Evolutionary conservation across 2,797 vertebrate species (phyloP).

Genomic region (Bradypodion pumilum): DNA sequence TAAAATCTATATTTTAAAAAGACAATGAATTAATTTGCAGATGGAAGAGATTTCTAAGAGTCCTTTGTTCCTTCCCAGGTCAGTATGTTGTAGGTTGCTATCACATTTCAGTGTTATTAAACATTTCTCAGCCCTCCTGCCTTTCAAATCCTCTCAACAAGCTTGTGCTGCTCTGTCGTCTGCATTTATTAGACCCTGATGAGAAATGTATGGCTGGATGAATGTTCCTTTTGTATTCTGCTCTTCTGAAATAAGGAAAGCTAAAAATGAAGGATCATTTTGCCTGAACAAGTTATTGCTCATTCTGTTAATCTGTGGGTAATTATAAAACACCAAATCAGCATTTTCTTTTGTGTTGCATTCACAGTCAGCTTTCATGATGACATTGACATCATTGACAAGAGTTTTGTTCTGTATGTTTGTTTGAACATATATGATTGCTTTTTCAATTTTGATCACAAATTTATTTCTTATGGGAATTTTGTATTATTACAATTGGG

Average conservation of each 20-base stretch:
- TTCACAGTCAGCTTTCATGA: rapidly evolving
- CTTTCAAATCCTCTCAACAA: conserved; percentile 70
- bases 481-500: too few species aligned
- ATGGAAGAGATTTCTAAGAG: conserved; percentile 64
- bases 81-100: conserved; percentile 76
- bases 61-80: conserved; percentile 63
- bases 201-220: conserved; percentile 76
- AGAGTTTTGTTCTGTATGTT: conserved; percentile 19
- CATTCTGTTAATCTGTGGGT: conserved; percentile 45
- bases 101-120: conserved; percentile 81
- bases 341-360: conserved; percentile 41
- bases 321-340: conserved; percentile 1
- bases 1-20: conserved; percentile 2
- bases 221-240: conserved; percentile 79
- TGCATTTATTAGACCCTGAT: conserved; percentile 79
- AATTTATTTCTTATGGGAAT: conserved; percentile 25
- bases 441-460: conserved; percentile 7
- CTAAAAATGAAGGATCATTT: conserved; percentile 41
- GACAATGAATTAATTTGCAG: conserved; percentile 39
- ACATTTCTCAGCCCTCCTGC: conserved; percentile 70
- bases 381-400: conserved; percentile 15
- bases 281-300: conserved; percentile 45
- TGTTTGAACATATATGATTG: conserved; percentile 20
- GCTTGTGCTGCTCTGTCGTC: conserved; percentile 61
- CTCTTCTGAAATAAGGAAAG: conserved; percentile 52